A percentile compares a stretch with the other conserved stretches of the same genome.
Evolutionary conservation across 2,113 vertebrate species (phyloP).

Genomic region (Chionomys nivalis): DNA sequence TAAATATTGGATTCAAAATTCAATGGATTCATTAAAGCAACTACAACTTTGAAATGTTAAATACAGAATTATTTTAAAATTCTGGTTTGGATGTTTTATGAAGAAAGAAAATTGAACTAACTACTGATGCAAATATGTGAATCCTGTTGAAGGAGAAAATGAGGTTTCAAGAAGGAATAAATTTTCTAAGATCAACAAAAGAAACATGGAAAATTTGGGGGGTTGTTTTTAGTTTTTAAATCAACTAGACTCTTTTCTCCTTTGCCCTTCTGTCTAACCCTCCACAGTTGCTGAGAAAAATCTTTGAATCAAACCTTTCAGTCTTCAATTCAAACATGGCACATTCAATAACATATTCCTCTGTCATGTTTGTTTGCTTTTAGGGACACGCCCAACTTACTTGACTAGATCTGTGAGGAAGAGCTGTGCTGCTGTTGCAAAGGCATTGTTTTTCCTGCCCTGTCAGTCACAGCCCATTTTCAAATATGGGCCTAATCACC

Average conservation of each 20-base stretch:
- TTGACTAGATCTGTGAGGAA: constrained; percentile 7
- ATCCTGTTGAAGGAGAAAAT: neutral
- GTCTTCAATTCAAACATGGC: constrained; percentile 47
- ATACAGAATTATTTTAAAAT: neutral
- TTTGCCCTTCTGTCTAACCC: neutral
- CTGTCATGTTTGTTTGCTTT: constrained; percentile 61
- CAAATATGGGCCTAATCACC: constrained; percentile 71
- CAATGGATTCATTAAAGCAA: constrained; percentile 3
- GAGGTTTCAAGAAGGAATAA: neutral
- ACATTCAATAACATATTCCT: constrained; percentile 54
- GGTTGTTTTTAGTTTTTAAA: neutral
- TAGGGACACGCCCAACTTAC: constrained; percentile 30
- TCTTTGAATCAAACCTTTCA: constrained; percentile 46
- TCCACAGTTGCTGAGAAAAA: neutral
- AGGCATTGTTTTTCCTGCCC: constrained; percentile 53
- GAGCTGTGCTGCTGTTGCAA: constrained; percentile 27
- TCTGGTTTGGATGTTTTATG: neutral
- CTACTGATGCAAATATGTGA: neutral
- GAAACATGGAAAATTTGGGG: neutral
- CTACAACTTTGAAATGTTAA: neutral
- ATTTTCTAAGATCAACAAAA: neutral
- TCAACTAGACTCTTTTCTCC: neutral
- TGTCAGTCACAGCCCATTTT: constrained; percentile 70
- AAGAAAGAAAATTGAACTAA: neutral
- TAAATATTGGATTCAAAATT: constrained; percentile 31